Base-by-base conservation (phyloP, 1,140 invertebrate genomes). In the Apis laboriosa region DNA sequence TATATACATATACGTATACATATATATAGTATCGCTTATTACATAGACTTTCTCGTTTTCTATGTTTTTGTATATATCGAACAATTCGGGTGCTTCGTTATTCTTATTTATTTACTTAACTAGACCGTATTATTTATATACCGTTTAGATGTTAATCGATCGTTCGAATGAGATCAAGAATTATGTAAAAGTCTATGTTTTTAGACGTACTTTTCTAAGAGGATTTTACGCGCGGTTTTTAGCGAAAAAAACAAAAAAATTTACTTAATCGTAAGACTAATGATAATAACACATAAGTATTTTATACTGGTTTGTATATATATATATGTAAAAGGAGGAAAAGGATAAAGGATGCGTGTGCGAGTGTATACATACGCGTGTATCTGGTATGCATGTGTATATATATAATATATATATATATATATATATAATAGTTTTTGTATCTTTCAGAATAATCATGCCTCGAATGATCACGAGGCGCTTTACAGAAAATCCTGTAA, bases 91-190 rank as follows among this genome's bases (percentile, higher is more conserved):
- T 72, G 75, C 75, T 83, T 34, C 28, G 21, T 68, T n/a, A 34
- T 64, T 56, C 64, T 88, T 91, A 91, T 91, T 91, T 91, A 91
- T 91, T 43, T 91, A 91, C 90, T 89, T 85, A 87, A 78, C 68
- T 90, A 90, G 86, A 21, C 49, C 49, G 55, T 73, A 83, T 86
- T 91, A 90, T 91, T 91, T 91, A 91, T 91, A 91, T 91, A 79
- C 28, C 76, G 21, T 84, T 72, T 60, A 56, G 12, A 56, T 60
- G 17, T 55, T 71, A 19, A 28, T 43, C 60, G 49, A 68, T 19
- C 24, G 43, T 21, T 58, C 15, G 34, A 12, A 53, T 67, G 67
- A 24, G 28, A 55, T 34, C 43, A 43, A 43, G 51, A 24, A 51
- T 55, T 28, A 61, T 7, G 17, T n/a, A n/a, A 51, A 43, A 53